Evolutionary conservation across 1,140 invertebrate genomes (phyloP), one percentile per base, ranked within the genome.

Genomic region (Drosophila chauvacae): DNA sequence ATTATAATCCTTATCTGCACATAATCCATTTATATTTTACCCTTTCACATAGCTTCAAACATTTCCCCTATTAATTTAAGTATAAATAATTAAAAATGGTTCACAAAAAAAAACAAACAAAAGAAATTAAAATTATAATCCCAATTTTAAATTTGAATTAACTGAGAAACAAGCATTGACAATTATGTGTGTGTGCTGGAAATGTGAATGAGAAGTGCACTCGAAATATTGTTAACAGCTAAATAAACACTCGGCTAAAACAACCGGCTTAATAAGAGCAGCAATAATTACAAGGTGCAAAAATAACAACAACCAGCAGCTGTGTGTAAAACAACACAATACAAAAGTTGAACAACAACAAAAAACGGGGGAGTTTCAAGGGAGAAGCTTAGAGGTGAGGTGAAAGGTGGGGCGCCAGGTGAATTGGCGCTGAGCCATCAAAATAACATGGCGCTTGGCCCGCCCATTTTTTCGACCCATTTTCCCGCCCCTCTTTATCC

Each of bases 181-280:
- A 37, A 59, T 39, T 42, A 16, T 23, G 42, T 13, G 4, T 47
- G 16, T 47, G 26, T 28, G 39, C 30, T 51, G 1, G 11, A 71
- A 47, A 41, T 51, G 64, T 70, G 68, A 47, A 56, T 56, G 39
- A 16, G 50, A 57, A 59, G 60, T 60, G 70, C 70, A 60, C 70
- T 72, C 70, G 37, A 73, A 73, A 73, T 73, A 72, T 72, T 73
- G 68, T 73, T 60, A 73, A 73, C 70, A 73, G 69, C 70, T 73
- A 73, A 72, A 42, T 44, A 73, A 72, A 72, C 68, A 72, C 55
- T 51, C 5, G 48, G 57, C 62, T 44, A 64, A 64, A 64, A 61
- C 56, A 64, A 64, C 28, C 26, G 14, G 65, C 65, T 35, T 35
- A 69, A 69, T 51, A 72, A 51, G 55, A 71, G 51, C 69, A 71